phyloP scores from a whole-genome alignment of 2,888 invertebrate species.

The Cistogaster globosa region DNA sequence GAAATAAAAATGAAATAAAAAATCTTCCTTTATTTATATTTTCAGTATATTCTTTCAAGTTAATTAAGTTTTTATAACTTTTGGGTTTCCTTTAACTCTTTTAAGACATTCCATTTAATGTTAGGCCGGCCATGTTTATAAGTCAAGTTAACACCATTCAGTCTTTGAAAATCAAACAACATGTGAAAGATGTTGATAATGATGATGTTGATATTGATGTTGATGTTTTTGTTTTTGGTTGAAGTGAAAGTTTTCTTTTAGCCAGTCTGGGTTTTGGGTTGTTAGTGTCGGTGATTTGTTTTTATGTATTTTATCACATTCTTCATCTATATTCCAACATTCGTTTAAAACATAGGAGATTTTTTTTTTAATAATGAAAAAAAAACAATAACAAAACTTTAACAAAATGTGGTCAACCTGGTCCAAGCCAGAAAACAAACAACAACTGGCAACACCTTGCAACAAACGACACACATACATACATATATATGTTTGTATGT shows the following conservation, averaged over 20 bases:
- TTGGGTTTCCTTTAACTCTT: not conserved
- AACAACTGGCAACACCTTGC: slow-evolving; percentile 6
- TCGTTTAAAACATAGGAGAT: slow-evolving; percentile 12
- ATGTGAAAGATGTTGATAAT: not conserved
- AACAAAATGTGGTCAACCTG: slow-evolving; percentile 60
- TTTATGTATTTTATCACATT: not conserved
- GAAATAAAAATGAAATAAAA: not conserved
- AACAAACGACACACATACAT: not conserved
- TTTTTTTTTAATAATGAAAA: slow-evolving; percentile 4
- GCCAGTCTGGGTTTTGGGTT: slow-evolving; percentile 8
- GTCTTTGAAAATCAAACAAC: slow-evolving; percentile 13
- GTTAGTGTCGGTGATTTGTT: slow-evolving; percentile 18
- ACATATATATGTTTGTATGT: too few species aligned
- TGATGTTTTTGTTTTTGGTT: slow-evolving; percentile 16
- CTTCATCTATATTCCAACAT: slow-evolving; percentile 8
- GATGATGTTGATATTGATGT: not conserved
- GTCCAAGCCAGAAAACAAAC: slow-evolving; percentile 19
- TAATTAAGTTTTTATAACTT: not conserved
- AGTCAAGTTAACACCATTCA: not conserved
- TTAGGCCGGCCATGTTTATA: slow-evolving; percentile 5
- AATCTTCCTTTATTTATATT: too few species aligned
- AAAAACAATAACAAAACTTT: slow-evolving; percentile 40
- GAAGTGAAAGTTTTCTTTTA: slow-evolving; percentile 51
- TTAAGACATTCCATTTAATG: not conserved
- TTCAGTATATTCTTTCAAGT: not conserved